These are phyloP conservation scores for Propsilocerus akamusi DNA, from an alignment of 1,140 invertebrate genomes.

Conservation along the genomic window DNA sequence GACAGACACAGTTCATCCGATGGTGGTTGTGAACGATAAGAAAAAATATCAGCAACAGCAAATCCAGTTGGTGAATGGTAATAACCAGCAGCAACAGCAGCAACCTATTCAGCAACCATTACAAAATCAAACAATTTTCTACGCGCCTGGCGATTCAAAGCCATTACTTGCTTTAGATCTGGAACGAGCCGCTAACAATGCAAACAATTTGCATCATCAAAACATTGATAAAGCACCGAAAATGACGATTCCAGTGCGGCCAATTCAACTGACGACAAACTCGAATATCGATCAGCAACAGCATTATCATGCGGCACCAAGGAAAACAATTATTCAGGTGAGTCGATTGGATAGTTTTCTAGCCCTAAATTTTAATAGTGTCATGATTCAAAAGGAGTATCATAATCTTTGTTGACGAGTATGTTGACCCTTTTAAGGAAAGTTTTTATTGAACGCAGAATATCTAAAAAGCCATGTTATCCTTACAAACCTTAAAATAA, in stretches of 20 bases:
- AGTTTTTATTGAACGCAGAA: no score
- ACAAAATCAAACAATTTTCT: slow-evolving; percentile 9
- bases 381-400: no score
- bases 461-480: no score
- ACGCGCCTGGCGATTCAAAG: slow-evolving; percentile 11
- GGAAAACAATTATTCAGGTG: slow-evolving; percentile 81
- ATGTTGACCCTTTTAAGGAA: no score
- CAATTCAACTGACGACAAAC: slow-evolving; percentile 29
- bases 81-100: slow-evolving; percentile 12
- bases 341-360: no score
- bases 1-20: slow-evolving; percentile 53
- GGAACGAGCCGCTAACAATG: no score
- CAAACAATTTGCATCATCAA: slow-evolving; percentile 41
- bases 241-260: slow-evolving; percentile 27
- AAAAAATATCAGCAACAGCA: slow-evolving; percentile 61
- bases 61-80: slow-evolving; percentile 13
- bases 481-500: no score
- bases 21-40: slow-evolving; percentile 42
- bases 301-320: slow-evolving; percentile 34
- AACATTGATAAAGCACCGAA: slow-evolving; percentile 34
- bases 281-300: slow-evolving; percentile 22
- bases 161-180: slow-evolving; percentile 33
- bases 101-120: slow-evolving; percentile 16
- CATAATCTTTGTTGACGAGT: no score
- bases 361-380: no score